These are phyloP conservation scores for Gryllus longicercus DNA, from an alignment of 2,888 invertebrate species.

Conservation along the genomic window DNA sequence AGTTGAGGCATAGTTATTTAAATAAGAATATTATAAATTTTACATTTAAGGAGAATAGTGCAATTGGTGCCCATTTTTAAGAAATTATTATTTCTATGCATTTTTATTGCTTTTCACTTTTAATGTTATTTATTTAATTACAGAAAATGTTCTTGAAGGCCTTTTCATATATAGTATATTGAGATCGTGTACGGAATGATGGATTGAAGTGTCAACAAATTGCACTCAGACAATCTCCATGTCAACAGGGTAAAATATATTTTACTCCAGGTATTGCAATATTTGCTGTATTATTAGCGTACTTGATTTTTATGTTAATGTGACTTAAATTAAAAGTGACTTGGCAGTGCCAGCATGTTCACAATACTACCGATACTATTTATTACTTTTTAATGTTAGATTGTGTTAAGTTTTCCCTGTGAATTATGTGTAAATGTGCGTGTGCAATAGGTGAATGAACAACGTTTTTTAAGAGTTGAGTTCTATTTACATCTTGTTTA, in stretches of 20 bases:
- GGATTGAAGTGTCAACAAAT: conserved; percentile 11
- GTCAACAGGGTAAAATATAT: background rate
- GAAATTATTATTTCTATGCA: background rate
- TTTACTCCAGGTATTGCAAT: background rate
- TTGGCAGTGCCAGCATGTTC: background rate
- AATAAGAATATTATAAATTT: background rate
- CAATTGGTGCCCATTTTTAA: background rate
- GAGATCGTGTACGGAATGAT: background rate
- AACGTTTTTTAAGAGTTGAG: background rate
- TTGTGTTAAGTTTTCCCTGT: background rate
- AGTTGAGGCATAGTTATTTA: conserved; percentile 10
- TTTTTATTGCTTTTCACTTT: background rate
- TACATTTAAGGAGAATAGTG: conserved; percentile 17
- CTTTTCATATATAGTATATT: background rate
- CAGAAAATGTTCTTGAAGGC: background rate
- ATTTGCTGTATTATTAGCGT: background rate
- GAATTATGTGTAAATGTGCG: background rate
- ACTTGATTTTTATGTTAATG: background rate
- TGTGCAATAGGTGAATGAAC: background rate
- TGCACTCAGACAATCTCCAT: conserved; percentile 1
- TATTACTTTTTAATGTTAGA: conserved; percentile 1
- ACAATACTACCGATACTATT: background rate
- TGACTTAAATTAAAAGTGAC: background rate
- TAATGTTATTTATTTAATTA: background rate
- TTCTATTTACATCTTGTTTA: no score